Conservation (phyloP, 1,140 invertebrate genomes). For the Eriosoma lanigerum region DNA sequence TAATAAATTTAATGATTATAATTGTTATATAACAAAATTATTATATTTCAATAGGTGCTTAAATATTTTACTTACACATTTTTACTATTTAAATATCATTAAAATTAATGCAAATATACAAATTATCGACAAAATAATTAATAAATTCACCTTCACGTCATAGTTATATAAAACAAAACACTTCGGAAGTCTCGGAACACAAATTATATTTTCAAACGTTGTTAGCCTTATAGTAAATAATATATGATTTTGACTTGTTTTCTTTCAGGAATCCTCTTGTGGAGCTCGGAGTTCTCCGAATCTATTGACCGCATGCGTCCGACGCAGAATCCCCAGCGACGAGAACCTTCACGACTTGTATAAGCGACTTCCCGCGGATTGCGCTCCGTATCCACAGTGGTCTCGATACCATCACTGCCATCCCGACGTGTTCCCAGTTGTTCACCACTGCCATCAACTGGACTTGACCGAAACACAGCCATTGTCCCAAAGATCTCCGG, state of each 20-base stretch:
- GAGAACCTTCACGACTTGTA: conserved; percentile 74
- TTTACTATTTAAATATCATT: too few species aligned
- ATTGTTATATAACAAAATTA: too few species aligned
- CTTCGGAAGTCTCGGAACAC: too few species aligned
- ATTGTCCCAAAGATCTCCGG: background rate
- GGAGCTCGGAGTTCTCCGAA: conserved; percentile 66
- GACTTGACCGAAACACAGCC: background rate
- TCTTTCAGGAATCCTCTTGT: conserved; percentile 59
- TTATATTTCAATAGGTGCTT: too few species aligned
- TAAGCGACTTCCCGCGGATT: conserved; percentile 60
- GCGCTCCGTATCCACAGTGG: conserved; percentile 73
- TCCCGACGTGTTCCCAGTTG: background rate
- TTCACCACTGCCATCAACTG: conserved; percentile 34
- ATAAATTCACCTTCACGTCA: too few species aligned
- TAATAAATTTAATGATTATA: too few species aligned
- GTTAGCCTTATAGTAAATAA: background rate
- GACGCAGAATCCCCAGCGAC: conserved; percentile 77
- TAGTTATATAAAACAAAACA: too few species aligned
- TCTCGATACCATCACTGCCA: conserved; percentile 44
- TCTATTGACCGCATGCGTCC: conserved; percentile 81
- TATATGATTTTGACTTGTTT: conserved; percentile 17
- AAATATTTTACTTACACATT: too few species aligned
- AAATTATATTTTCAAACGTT: too few species aligned
- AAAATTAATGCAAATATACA: too few species aligned
- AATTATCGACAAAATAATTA: too few species aligned